Base-by-base conservation (phyloP, 2,888 invertebrate genomes). In the Scaeva pyrastri region DNA sequence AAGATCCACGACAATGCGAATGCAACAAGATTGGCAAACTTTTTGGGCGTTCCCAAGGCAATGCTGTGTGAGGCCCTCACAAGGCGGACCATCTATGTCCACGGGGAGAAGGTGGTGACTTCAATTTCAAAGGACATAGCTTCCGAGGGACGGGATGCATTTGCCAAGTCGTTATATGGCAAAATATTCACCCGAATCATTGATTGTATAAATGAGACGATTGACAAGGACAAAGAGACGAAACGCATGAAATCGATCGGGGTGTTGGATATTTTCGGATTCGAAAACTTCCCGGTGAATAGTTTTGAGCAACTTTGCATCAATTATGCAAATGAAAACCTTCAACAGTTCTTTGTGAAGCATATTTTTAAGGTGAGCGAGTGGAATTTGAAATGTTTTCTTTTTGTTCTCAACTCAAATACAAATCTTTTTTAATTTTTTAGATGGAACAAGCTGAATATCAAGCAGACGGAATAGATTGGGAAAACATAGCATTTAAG, bases 221-320 rank as follows among this genome's bases (percentile, higher is more conserved):
- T 98, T 82, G 95, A 94, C 89, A 95, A 95, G 91, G 88, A 88
- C 39, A 82, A 82, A 12, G 68, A 76, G 12, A 80, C 89, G 0
- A 94, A 95, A 5, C 94, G 94, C 88, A 92, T 93, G 39, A 92
- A 94, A 0, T 96, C 96, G 0, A 98, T 99, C 84, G 98, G 98
- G 0, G 97, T 99, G 1, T 93, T 99, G 85, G 99, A 99, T 91
- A 98, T 99, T 88, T 99, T 98, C 91, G 99, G 99, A 1, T 99
- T 99, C 93, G 99, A 99, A 93, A 98, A 98, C 91, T 98, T 99
- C 90, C 95, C 95, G 6, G 94, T 94, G 10, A 98, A 98, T 91
- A 98, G 98, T 92, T 98, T 98, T 91, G 98, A 99, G 90, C 98
- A 99, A 91, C 93, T 99, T 73, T 98, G 98, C 91, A 98, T 99